Base-by-base conservation (phyloP, 1,140 invertebrate species). In the Mamestra configurata region DNA sequence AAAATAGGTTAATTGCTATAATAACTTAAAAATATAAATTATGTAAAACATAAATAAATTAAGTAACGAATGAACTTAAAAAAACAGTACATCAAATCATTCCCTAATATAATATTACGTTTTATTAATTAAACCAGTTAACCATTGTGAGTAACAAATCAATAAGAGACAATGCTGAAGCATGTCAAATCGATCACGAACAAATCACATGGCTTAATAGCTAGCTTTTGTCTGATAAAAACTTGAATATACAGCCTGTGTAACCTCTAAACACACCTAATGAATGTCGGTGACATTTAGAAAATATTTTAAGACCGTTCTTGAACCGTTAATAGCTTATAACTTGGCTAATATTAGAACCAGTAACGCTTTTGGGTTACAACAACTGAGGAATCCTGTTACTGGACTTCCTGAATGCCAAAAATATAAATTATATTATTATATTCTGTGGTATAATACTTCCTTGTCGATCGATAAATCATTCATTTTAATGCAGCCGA, bases 131-230 rank as follows among this genome's bases (percentile, higher is more conserved):
- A n/a, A 49, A 49, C 27, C 10, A 37, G 15, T 53, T 6, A 31
- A 11, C 4, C 10, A 55, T 31, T 61, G 27, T 53, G 68, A 35
- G 68, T 46, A 24, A 22, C 1, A 68, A 31, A 31, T 31, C 8
- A 18, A 43, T 68, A 68, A 35, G 37, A 51, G 70, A 27, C 49
- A 51, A 72, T 72, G 49, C 49, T 27, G 49, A n/a, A 53, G 40
- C 27, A 53, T 22, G 46, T 35, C 43, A n/a, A 51, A 53, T 72
- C 1, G 66, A 79, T 80, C 79, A 80, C 79, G 71, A 80, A 43
- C 59, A 53, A 8, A 24, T 22, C 71, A 51, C 71, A 80, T 80
- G 78, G 27, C 20, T 24, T 57, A 57, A 73, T 43, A 24, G 55
- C 53, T 46, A 57, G 40, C 66, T 40, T 46, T 46, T 70, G 61